Conservation (phyloP, 2,888 invertebrate genomes). For the Thecophora atra region DNA sequence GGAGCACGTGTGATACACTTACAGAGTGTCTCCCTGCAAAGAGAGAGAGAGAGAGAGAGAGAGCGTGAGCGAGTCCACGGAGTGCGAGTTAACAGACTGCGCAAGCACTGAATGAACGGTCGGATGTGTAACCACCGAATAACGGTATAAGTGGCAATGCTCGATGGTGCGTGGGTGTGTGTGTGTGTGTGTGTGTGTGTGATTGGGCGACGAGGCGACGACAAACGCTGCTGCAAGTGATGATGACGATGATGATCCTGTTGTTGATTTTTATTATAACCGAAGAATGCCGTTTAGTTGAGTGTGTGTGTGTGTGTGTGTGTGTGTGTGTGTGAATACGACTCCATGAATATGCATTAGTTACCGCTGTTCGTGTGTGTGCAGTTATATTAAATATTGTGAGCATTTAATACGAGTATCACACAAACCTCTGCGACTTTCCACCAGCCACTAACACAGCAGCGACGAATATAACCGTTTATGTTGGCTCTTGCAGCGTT, state of each 20-base stretch:
- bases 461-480: too few species aligned
- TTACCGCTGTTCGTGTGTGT: not conserved
- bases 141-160: conserved; percentile 30
- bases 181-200: conserved; percentile 20
- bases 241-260: conserved; percentile 2
- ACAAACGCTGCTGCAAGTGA: not conserved
- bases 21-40: too few species aligned
- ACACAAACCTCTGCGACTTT: not conserved
- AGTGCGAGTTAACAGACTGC: conserved; percentile 4
- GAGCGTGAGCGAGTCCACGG: not conserved
- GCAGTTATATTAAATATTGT: not conserved
- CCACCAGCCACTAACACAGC: too few species aligned
- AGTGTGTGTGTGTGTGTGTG: conserved; percentile 25
- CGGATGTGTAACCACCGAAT: not conserved
- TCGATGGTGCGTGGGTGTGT: conserved; percentile 12
- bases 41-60: conserved; percentile 4
- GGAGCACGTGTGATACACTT: too few species aligned
- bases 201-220: not conserved
- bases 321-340: conserved; percentile 12
- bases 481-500: too few species aligned
- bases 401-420: not conserved
- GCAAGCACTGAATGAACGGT: conserved; percentile 6
- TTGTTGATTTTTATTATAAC: conserved; percentile 32
- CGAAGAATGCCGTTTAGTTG: conserved; percentile 22
- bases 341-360: not conserved